Evolutionary conservation across 1,140 invertebrate species (phyloP), one percentile per base, ranked within the genome.

Genomic region (Trigoniulus corallinus): DNA sequence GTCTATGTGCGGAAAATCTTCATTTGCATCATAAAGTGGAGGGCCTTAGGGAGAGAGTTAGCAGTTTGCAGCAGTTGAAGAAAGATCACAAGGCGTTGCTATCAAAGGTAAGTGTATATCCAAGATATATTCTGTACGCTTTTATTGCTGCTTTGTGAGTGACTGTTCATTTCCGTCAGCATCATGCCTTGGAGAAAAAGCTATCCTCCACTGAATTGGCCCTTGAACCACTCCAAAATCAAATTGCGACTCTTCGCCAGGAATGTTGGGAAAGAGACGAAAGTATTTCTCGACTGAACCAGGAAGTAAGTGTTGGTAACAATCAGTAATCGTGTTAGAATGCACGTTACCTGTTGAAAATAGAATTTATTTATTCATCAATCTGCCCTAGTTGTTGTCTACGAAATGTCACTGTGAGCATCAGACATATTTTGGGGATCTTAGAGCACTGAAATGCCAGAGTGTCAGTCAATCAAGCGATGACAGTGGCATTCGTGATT

Each of bases 11-110:
- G 45, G 49, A 51, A 21, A 51, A 51, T 51, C 41, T 51, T 15
- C 49, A 51, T 22, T 25, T 51, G 40, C 49, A 51, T 51, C 49
- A 51, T 46, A 51, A 51, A 22, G 49, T 51, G 12, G 49, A 51
- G 25, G 37, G 23, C 4, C 49, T 29, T 12, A 10, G 18, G n/a
- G 49, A 51, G 24, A 3, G 49, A 42, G 44, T 51, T 48, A 51
- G 26, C 49, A 51, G 49, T 25, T 21, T 51, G 12, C 49, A 51
- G 24, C 12, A 10, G 4, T 24, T 49, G 4, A 51, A 51, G 23
- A 51, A 45, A 48, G 49, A 51, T 46, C 37, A 51, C 37, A 43
- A 51, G 44, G 10, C 7, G 3, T 23, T 49, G 7, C 12, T 49
- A 7, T 3, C 47, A 3, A 37, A 49, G 21, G 47, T 22, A 49